phyloP scores from a whole-genome alignment of 2,888 invertebrate genomes.

The Coleophora flavipennella region DNA sequence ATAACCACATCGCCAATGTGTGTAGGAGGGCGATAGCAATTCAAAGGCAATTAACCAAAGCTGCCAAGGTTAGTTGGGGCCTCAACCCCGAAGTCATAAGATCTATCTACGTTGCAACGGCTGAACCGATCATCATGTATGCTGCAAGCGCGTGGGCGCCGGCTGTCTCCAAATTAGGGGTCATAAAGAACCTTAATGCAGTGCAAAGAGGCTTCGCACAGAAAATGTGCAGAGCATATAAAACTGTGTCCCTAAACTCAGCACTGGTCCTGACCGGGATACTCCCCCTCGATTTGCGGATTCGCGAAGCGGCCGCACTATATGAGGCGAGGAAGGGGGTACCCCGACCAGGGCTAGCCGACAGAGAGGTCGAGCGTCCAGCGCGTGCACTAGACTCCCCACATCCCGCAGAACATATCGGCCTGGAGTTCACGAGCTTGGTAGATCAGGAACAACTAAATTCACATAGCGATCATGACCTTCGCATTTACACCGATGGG shows the following conservation, averaged over 20 bases:
- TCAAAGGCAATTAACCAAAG: slow-evolving; percentile 5
- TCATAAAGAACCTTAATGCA: background rate
- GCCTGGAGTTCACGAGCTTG: background rate
- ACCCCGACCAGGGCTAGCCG: background rate
- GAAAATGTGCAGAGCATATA: slow-evolving; percentile 2
- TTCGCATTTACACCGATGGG: background rate
- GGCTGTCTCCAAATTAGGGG: background rate
- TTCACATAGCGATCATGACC: background rate
- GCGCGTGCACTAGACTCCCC: too few species aligned
- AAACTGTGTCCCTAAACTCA: slow-evolving; percentile 5
- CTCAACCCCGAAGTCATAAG: background rate
- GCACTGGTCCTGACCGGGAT: slow-evolving; percentile 8
- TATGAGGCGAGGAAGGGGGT: background rate
- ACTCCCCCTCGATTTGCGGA: slow-evolving; percentile 9
- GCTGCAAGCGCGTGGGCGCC: background rate
- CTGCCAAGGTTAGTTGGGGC: slow-evolving; percentile 7
- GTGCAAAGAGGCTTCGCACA: slow-evolving; percentile 2
- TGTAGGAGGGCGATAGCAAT: slow-evolving; percentile 7
- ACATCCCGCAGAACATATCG: background rate
- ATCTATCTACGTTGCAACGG: background rate
- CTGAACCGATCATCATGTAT: background rate
- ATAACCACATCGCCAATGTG: slow-evolving; percentile 2
- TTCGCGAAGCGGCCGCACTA: background rate
- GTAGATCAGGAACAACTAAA: background rate
- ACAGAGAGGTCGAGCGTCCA: background rate